Percentiles rank a stretch among this genome's conserved stretches.
Evolutionary conservation across 2,888 invertebrate species (phyloP).

Genomic region (Strigamia crassipes): DNA sequence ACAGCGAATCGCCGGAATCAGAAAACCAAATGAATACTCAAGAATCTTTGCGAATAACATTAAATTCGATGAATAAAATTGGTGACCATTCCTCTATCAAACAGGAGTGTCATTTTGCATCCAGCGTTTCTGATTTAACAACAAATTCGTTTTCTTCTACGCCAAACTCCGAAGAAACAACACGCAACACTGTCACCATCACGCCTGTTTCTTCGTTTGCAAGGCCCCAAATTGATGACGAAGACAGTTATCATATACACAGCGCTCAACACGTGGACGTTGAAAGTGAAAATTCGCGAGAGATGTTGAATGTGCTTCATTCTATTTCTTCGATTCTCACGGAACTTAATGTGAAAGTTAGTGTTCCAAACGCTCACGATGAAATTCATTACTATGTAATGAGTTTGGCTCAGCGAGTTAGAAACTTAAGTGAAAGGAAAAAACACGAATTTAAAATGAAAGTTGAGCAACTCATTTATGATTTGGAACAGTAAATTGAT

Average conservation of each 20-base stretch:
- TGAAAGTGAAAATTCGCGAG: not conserved
- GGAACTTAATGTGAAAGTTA: not conserved
- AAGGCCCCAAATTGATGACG: not conserved
- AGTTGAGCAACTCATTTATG: not conserved
- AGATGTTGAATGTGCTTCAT: not conserved
- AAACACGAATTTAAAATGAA: constrained; percentile 15
- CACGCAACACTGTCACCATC: not conserved
- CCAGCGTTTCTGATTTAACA: not conserved
- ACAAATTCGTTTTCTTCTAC: not conserved
- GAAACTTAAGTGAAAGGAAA: constrained; percentile 1
- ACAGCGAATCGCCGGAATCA: not conserved
- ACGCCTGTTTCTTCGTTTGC: not conserved
- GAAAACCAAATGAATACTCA: not conserved
- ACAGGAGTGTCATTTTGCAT: not conserved
- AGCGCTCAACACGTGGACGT: not conserved
- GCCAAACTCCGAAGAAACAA: not conserved
- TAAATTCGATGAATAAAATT: not conserved
- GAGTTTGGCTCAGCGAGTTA: constrained; percentile 32
- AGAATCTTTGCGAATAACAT: not conserved
- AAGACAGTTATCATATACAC: not conserved
- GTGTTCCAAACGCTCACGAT: not conserved
- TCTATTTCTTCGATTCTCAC: not conserved
- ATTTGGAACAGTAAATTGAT: not conserved
- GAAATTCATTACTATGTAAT: constrained; percentile 5
- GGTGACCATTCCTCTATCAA: not conserved